These are phyloP conservation scores for Propithecus coquereli DNA, from an alignment of 2,113 vertebrate genomes.

Conservation along the genomic window DNA sequence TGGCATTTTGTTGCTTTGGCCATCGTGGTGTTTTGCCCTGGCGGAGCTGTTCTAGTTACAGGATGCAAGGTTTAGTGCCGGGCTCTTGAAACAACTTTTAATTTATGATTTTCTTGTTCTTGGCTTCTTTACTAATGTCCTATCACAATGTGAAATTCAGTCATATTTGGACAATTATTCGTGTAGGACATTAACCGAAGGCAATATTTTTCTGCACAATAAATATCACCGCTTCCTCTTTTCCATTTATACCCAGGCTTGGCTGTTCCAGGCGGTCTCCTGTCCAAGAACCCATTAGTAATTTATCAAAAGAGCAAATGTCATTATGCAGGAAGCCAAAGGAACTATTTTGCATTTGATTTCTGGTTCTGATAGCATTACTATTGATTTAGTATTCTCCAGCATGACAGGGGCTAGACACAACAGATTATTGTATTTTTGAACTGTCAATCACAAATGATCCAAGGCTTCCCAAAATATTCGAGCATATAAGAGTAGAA, in stretches of 20 bases:
- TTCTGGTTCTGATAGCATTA: slow-evolving; percentile 88
- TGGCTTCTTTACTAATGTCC: not conserved
- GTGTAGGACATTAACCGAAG: slow-evolving; percentile 13
- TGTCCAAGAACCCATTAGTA: slow-evolving; percentile 85
- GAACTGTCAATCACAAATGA: slow-evolving; percentile 87
- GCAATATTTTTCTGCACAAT: slow-evolving; percentile 36
- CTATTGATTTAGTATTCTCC: slow-evolving; percentile 89
- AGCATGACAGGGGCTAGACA: slow-evolving; percentile 80
- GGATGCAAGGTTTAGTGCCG: not conserved
- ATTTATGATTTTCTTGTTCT: not conserved
- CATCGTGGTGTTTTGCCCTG: not conserved
- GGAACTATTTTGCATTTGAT: slow-evolving; percentile 90
- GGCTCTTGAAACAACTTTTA: not conserved
- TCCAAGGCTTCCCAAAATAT: slow-evolving; percentile 78
- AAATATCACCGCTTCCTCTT: slow-evolving; percentile 13
- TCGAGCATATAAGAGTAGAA: not conserved
- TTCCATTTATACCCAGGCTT: slow-evolving; percentile 56
- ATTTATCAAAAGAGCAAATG: slow-evolving; percentile 88
- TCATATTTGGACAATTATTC: not conserved
- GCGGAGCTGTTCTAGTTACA: not conserved
- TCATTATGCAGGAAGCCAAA: slow-evolving; percentile 82
- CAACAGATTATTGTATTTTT: slow-evolving; percentile 85
- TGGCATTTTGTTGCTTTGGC: not conserved
- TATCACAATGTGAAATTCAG: not conserved
- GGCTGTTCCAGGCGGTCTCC: slow-evolving; percentile 63